These are phyloP conservation scores for Caenorhabditis parvicauda DNA, from an alignment of 2,888 invertebrate species.

Conservation along the genomic window DNA sequence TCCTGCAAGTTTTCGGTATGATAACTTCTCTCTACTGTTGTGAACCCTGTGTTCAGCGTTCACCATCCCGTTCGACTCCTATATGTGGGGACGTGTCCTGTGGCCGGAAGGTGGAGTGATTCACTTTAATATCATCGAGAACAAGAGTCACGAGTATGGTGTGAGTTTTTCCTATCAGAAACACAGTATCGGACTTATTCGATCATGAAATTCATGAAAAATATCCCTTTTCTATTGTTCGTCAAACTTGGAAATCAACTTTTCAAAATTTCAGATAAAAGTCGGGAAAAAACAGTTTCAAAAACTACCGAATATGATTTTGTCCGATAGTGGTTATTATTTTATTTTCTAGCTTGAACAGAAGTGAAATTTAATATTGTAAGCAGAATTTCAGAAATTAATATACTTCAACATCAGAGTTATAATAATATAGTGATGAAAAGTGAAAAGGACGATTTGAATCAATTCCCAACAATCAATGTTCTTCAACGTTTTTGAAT, in stretches of 20 bases:
- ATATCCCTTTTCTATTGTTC: no score
- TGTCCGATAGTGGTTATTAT: no score
- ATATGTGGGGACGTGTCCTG: slow-evolving; percentile 82
- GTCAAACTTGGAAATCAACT: no score
- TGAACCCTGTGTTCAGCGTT: slow-evolving; percentile 71
- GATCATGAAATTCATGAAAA: background rate
- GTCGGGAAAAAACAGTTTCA: no score
- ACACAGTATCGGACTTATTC: background rate
- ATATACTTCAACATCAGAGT: no score
- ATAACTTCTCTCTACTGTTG: slow-evolving; percentile 18
- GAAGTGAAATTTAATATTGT: no score
- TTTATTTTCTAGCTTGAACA: no score
- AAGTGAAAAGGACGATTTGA: no score
- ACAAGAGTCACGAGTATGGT: slow-evolving; percentile 93
- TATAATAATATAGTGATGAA: no score
- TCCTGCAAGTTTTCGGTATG: slow-evolving; percentile 69
- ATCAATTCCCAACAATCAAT: background rate
- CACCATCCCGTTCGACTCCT: slow-evolving; percentile 82
- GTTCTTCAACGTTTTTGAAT: background rate
- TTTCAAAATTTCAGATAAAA: no score
- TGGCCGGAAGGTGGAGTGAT: slow-evolving; percentile 98
- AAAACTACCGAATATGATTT: no score
- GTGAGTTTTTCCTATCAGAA: slow-evolving; percentile 68
- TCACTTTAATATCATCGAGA: slow-evolving; percentile 89
- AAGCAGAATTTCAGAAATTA: no score